phyloP scores from a whole-genome alignment of 1,140 invertebrate species.

The Leucophenga varia region DNA sequence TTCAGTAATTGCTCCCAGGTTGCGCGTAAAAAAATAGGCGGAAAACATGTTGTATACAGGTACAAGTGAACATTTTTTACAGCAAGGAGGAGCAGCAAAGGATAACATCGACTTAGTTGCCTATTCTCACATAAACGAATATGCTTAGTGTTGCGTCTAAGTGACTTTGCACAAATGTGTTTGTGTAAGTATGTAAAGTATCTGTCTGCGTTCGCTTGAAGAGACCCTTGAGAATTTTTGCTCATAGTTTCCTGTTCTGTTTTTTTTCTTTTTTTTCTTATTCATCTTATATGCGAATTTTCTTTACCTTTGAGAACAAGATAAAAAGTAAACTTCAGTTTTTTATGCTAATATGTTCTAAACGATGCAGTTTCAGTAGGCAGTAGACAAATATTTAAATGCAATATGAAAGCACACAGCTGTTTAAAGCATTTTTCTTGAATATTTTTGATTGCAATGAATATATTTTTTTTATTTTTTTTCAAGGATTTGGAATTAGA shows the following conservation, averaged over 20 bases:
- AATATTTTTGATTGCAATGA: too few species aligned
- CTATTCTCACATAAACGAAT: slow-evolving; percentile 10
- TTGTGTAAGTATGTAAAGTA: slow-evolving; percentile 7
- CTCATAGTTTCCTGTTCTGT: slow-evolving; percentile 20
- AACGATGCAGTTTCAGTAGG: slow-evolving; percentile 22
- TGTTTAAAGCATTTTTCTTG: too few species aligned
- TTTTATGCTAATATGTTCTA: slow-evolving; percentile 4
- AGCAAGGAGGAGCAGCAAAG: neutral
- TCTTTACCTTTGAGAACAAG: slow-evolving; percentile 9
- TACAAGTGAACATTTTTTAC: neutral
- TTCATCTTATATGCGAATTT: neutral
- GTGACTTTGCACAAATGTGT: slow-evolving; percentile 6
- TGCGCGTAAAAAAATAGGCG: slow-evolving; percentile 49
- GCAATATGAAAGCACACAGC: slow-evolving; percentile 2
- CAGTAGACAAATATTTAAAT: slow-evolving; percentile 10
- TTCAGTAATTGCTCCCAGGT: slow-evolving; percentile 47
- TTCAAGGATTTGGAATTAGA: too few species aligned
- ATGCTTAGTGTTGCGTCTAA: slow-evolving; percentile 31
- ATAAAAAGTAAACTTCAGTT: slow-evolving; percentile 33
- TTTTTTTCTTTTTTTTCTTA: too few species aligned
- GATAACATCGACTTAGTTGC: neutral
- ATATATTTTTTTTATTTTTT: too few species aligned
- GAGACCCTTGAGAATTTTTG: slow-evolving; percentile 43
- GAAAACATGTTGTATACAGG: too few species aligned
- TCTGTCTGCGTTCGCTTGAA: slow-evolving; percentile 23